Conservation (phyloP, 2,888 invertebrate genomes). For the Cryptophagus acutangulus region DNA sequence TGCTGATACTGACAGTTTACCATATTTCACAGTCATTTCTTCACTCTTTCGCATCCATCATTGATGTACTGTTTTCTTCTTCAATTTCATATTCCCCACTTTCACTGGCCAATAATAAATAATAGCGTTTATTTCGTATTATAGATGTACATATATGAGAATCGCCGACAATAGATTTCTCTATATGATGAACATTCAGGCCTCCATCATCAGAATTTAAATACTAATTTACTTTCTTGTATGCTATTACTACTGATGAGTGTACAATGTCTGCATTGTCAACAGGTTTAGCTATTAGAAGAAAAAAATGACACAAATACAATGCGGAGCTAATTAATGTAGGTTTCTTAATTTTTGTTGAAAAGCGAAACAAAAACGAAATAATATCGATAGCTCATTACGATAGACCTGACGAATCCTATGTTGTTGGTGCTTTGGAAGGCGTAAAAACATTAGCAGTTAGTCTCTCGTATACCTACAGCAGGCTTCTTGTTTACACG, state of each 20-base stretch:
- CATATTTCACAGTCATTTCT: constrained; percentile 4
- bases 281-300: background rate
- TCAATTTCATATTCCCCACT: background rate
- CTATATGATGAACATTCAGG: background rate
- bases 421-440: constrained; percentile 1
- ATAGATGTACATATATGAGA: too few species aligned
- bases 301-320: constrained; percentile 3
- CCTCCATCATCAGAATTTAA: background rate
- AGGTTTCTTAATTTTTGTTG: too few species aligned
- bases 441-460: constrained; percentile 4
- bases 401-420: background rate
- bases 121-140: constrained; percentile 3
- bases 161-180: constrained; percentile 4
- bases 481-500: constrained; percentile 27
- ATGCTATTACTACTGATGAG: background rate
- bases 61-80: background rate
- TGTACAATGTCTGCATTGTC: background rate
- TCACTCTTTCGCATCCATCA: constrained; percentile 4
- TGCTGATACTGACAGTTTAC: constrained; percentile 7
- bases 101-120: constrained; percentile 1
- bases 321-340: background rate
- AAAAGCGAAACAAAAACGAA: too few species aligned
- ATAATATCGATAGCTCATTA: background rate
- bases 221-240: constrained; percentile 5
- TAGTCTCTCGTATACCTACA: constrained; percentile 1